Base-by-base conservation (phyloP, 2,113 vertebrate genomes). In the Helogale parvula region DNA sequence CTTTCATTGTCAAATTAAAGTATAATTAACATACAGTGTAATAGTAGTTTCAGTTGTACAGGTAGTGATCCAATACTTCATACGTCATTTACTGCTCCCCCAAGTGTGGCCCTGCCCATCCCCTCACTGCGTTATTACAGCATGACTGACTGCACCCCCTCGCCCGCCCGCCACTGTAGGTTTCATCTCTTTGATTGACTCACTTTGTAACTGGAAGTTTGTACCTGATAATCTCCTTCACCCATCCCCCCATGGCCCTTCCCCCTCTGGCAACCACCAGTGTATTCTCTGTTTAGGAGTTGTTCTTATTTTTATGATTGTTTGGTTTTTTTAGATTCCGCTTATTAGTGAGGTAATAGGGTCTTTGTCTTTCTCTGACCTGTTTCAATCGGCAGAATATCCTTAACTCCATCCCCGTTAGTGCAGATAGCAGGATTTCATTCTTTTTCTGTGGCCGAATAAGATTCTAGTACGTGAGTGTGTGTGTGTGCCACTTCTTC, bases 71-170 rank as follows among this genome's bases (percentile, higher is more conserved):
- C 1, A 21, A 60, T 21, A 60, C 57, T 60, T 45, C 74, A 47
- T 27, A 14, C 7, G 0, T 31, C 41, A 47, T 14, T 76, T 7
- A 29, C 41, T 2, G 41, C 7, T 8, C 41, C 7, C 29, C 74
- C 14, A 47, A 76, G 41, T 9, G 41, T 15, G 7, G 27, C 47
- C 14, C 41, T 14, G 4, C 29, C 25, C 0, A 12, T 41, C 27
- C 8, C 27, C 41, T 12, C 38, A 16, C 14, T 1, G 41, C 27
- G 0, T 29, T 45, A 8, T 9, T 15, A 47, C 27, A 2, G 3
- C 6, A 38, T 8, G 72, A 45, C 72, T 13, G 7, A 29, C 41
- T 6, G 38, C 45, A 50, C 50, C 72, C 25, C 41, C 6, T 1
- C 71, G 8, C 63, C 27, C 27, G n/a, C 38, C 27, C 11, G 4